Base-by-base conservation (phyloP, 2,888 invertebrate species). In the Anticlea derivata region DNA sequence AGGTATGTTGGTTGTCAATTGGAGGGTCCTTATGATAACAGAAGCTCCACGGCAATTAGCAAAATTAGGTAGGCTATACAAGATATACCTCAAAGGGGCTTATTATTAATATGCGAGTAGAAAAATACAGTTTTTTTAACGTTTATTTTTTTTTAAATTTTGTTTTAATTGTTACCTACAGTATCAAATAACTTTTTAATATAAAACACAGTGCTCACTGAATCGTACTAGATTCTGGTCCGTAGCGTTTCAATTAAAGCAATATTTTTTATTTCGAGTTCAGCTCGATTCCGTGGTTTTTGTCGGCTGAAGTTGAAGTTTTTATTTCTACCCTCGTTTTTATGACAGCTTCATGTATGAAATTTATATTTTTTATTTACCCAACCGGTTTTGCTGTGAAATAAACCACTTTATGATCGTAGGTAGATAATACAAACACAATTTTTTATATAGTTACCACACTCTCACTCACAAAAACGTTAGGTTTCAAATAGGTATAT, bases 181-280 rank as follows among this genome's bases (percentile, higher is more conserved):
- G 6, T 7, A 20, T 34, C 7, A 8, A 23, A 24, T 41, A 33
- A 45, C 17, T 29, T 45, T 50, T 40, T 50, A 44, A 50, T 51
- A 45, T 44, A 34, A 50, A 45, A 41, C 30, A 43, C 39, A 31
- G 44, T 35, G 40, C 7, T 35, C 55, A 33, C 50, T 58, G 40
- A 49, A 55, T 55, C 54, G 49, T 38, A 45, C 22, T 35, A 48
- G 35, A 55, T 61, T 60, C 53, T 55, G 55, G 54, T 55, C 49
- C 53, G 57, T 50, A 57, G 62, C 50, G 29, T 61, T 63, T 65
- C 60, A 60, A 65, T 68, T 65, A 47, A 65, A 55, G 53, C 45
- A 39, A 40, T 53, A 44, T 49, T 62, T 62, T 59, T 61, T 56
- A 40, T 50, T 41, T 43, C 10, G 24, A 29, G 13, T 41, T 35